Base-by-base conservation (phyloP, 2,797 vertebrate genomes). In the Malurus leucopterus region DNA sequence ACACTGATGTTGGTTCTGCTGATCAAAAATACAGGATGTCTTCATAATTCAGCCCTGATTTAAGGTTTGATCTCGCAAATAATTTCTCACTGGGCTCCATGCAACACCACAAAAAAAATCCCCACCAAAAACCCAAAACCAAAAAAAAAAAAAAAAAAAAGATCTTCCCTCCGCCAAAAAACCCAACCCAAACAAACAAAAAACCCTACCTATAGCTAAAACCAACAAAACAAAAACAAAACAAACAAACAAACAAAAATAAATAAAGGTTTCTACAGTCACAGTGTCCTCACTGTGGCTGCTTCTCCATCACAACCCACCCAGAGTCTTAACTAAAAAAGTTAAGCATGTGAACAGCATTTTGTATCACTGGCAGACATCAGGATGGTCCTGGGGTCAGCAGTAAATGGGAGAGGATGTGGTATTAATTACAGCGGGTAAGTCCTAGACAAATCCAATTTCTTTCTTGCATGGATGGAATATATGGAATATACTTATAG, bases 401-500 rank as follows among this genome's bases (percentile, higher is more conserved):
- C 23, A 64, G 11, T 18, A 73, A 69, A 54, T 41, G 57, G 29
- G 40, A 72, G 32, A 92, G 58, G 84, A 68, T 76, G 72, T 64
- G 91, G 64, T 49, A 76, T 77, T 92, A 90, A 91, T 94, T 86
- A 95, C 4, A 86, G 80, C 47, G 54, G 47, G 13, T 44, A 86
- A 92, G 26, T 86, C 68, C 84, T 86, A 64, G 71, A 86, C 84
- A 93, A 95, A 88, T 84, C 64, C 71, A 88, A 73, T 88, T 88
- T 79, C 55, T 93, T 88, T 78, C 80, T 92, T 86, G 71, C 32
- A 64, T 84, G 63, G 84, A 68, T 51, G 50, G 77, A 86, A 64
- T 93, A 94, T 53, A 68, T 68, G 81, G 62, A 53, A 61, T 75
- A 84, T 53, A 21, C 41, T 65, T 75, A 61, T 44, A 53, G 15